Percentiles rank a stretch among this genome's conserved stretches.
Conservation (phyloP, 2,797 vertebrate genomes). For the Arnoldichthys spilopterus region DNA sequence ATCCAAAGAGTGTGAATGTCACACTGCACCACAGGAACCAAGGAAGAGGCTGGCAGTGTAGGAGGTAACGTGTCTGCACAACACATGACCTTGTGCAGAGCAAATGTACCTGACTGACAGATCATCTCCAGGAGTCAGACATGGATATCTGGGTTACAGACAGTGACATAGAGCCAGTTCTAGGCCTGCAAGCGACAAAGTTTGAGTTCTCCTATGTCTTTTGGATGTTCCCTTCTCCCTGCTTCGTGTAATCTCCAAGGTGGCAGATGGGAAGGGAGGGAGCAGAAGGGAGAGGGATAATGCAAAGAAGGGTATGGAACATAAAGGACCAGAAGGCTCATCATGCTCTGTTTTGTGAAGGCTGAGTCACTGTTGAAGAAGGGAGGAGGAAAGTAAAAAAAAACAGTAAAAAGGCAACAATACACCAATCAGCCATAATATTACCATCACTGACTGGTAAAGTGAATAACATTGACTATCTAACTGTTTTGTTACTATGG, state of each 20-base stretch:
- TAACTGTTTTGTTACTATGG: too few species aligned
- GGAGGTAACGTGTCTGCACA: not conserved
- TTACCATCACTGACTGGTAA: too few species aligned
- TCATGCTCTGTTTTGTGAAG: conserved; percentile 5
- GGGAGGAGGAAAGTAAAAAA: not conserved
- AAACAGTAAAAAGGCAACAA: not conserved
- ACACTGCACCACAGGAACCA: not conserved
- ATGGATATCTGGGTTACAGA: not conserved
- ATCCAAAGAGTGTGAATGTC: not conserved
- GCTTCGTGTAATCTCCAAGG: conserved; percentile 2
- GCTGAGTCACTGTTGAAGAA: conserved; percentile 12
- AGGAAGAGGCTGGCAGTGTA: not conserved
- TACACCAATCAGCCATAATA: not conserved
- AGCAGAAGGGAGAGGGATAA: conserved; percentile 4
- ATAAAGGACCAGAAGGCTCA: not conserved
- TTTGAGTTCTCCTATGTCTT: not conserved
- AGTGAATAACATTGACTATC: too few species aligned
- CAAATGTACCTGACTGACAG: not conserved
- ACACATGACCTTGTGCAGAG: not conserved
- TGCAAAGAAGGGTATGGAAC: not conserved
- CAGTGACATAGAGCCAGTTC: not conserved
- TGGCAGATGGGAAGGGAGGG: conserved; percentile 20
- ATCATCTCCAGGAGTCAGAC: not conserved
- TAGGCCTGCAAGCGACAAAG: not conserved
- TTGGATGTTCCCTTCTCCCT: not conserved